Percentiles rank a stretch among this genome's conserved stretches.
These are phyloP conservation scores for Dendroctonus valens DNA, from an alignment of 1,140 invertebrate species.

Conservation along the genomic window DNA sequence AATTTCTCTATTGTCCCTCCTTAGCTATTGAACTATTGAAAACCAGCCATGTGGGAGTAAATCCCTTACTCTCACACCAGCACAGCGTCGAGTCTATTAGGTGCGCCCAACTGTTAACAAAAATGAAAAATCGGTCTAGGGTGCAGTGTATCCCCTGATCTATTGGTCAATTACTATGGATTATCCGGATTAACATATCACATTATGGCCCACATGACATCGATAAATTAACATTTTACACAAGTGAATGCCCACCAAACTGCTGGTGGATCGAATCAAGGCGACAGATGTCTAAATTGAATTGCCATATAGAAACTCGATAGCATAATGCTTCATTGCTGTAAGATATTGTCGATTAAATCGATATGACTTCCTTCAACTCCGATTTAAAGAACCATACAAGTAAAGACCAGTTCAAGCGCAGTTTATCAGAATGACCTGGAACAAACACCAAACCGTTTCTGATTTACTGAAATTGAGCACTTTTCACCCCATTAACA, in stretches of 20 bases:
- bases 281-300: conserved; percentile 31
- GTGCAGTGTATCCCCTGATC: conserved; percentile 3
- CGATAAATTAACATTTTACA: conserved; percentile 32
- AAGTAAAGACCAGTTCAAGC: too few relatives aligned
- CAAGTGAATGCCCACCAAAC: conserved; percentile 16
- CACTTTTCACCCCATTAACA: neutral
- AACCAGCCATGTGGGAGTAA: neutral
- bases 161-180: conserved; percentile 28
- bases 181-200: conserved; percentile 29
- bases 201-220: conserved; percentile 27
- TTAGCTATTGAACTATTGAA: neutral
- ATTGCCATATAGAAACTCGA: conserved; percentile 16
- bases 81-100: neutral
- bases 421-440: too few relatives aligned
- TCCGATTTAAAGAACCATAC: too few relatives aligned
- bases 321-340: too few relatives aligned
- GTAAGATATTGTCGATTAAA: too few relatives aligned
- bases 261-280: conserved; percentile 27
- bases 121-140: conserved; percentile 8
- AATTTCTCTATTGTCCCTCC: neutral
- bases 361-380: too few relatives aligned
- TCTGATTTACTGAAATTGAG: neutral
- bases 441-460: neutral
- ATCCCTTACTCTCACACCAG: neutral
- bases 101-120: conserved; percentile 18